Conservation (phyloP, 2,888 invertebrate species). For the Prosapia bicincta region DNA sequence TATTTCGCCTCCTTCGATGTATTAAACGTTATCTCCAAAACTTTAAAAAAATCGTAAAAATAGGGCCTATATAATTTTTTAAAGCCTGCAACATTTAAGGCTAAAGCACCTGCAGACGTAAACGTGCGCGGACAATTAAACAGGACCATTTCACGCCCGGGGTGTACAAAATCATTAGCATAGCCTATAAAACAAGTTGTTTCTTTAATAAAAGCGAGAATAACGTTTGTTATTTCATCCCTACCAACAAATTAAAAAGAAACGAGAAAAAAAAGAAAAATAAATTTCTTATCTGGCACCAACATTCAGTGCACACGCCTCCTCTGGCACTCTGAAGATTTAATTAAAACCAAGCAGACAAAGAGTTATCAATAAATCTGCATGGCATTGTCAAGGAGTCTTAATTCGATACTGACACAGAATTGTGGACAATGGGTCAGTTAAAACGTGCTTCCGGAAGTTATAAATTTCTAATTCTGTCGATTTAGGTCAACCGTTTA, state of each 20-base stretch:
- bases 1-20: too few species aligned
- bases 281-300: neutral
- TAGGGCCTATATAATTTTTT: too few species aligned
- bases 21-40: too few species aligned
- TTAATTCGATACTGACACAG: neutral
- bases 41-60: too few species aligned
- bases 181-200: neutral
- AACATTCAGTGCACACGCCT: neutral
- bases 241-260: neutral
- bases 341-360: neutral
- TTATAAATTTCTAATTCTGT: neutral
- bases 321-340: neutral
- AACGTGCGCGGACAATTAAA: too few species aligned
- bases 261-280: neutral
- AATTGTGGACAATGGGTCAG: neutral
- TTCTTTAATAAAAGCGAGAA: neutral
- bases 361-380: neutral
- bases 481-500: neutral
- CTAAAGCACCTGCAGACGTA: too few species aligned
- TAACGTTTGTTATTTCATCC: neutral
- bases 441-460: neutral
- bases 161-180: neutral
- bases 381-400: neutral
- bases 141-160: neutral
- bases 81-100: too few species aligned